A percentile compares a stretch with the other conserved stretches of the same genome.
phyloP scores from a whole-genome alignment of 2,113 vertebrate genomes.

The Chinchilla lanigera region DNA sequence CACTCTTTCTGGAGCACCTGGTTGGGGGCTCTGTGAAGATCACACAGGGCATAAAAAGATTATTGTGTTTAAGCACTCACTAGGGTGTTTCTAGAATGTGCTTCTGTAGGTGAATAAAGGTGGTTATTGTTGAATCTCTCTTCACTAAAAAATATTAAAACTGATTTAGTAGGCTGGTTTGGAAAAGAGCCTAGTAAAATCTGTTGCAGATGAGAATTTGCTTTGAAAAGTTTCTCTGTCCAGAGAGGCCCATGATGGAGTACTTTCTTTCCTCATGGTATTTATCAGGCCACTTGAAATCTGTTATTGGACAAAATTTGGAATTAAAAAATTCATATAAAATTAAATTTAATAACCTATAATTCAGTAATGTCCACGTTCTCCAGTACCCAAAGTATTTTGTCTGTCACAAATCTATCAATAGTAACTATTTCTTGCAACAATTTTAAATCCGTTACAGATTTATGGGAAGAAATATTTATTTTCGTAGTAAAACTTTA shows the following conservation, averaged over 20 bases:
- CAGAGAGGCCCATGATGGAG: not conserved
- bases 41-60: slow-evolving; percentile 15
- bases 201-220: not conserved
- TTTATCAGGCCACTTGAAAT: slow-evolving; percentile 8
- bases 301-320: slow-evolving; percentile 40
- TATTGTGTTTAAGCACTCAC: slow-evolving; percentile 58
- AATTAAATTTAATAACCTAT: slow-evolving; percentile 23
- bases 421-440: slow-evolving; percentile 7
- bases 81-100: slow-evolving; percentile 62
- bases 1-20: slow-evolving; percentile 63
- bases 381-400: not conserved
- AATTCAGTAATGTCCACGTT: not conserved
- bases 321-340: not conserved
- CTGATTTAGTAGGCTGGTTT: slow-evolving; percentile 60
- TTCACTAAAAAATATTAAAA: slow-evolving; percentile 75
- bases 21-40: not conserved
- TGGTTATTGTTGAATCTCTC: slow-evolving; percentile 73
- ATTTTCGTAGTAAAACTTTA: not conserved
- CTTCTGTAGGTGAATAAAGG: slow-evolving; percentile 73
- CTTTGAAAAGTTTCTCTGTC: slow-evolving; percentile 54
- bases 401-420: not conserved
- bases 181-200: slow-evolving; percentile 69
- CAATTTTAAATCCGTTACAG: not conserved
- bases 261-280: not conserved
- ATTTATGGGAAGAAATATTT: slow-evolving; percentile 10